Evolutionary conservation across 2,113 vertebrate genomes (phyloP).

Genomic region (Aphelocoma coerulescens): DNA sequence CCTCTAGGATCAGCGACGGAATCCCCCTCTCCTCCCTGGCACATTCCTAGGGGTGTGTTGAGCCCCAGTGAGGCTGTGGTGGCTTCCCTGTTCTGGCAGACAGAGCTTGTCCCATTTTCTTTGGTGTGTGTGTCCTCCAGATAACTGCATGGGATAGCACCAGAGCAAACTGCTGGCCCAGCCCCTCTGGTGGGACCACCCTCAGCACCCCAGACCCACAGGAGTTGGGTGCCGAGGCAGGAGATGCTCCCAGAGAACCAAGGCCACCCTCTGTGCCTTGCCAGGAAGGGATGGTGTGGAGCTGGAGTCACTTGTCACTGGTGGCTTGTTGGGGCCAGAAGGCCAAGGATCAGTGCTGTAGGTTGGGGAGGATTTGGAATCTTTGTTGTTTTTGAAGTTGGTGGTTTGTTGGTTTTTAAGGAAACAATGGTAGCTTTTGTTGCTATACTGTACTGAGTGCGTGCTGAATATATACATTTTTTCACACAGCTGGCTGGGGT

Average conservation of each 20-base stretch:
- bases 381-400: neutral
- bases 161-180: neutral
- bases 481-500: slow-evolving; percentile 49
- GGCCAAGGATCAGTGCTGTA: neutral
- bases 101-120: neutral
- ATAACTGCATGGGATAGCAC: neutral
- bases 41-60: neutral
- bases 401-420: neutral
- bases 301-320: neutral
- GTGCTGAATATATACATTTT: slow-evolving; percentile 55
- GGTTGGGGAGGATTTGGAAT: neutral
- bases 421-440: slow-evolving; percentile 34
- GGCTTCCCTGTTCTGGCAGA: neutral
- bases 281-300: fast-evolving
- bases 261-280: neutral
- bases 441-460: slow-evolving; percentile 47
- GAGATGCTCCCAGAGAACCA: neutral
- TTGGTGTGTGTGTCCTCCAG: neutral
- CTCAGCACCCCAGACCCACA: neutral
- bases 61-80: neutral
- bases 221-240: fast-evolving
- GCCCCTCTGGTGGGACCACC: neutral
- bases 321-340: neutral
- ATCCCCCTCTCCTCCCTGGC: neutral
- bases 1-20: neutral